phyloP scores from a whole-genome alignment of 1,140 invertebrate genomes.

The Platorchestia sp. region DNA sequence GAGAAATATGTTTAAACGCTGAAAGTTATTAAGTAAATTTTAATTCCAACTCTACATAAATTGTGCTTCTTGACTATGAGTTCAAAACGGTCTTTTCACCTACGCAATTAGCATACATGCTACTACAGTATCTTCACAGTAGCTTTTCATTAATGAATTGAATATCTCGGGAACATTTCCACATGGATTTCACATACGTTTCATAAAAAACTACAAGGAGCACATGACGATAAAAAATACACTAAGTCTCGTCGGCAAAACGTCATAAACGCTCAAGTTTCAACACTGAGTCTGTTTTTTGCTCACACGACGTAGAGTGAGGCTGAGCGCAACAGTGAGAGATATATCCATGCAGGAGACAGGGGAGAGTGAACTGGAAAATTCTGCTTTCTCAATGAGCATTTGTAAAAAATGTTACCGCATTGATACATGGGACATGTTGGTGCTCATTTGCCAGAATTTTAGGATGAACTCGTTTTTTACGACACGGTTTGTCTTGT shows the following conservation, averaged over 20 bases:
- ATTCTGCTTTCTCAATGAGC: neutral
- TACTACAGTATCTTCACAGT: neutral
- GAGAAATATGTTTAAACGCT: neutral
- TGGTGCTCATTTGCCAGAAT: too few relatives aligned
- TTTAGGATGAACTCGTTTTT: too few relatives aligned
- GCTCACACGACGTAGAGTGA: too few relatives aligned
- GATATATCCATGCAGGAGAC: too few relatives aligned
- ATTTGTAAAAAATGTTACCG: neutral
- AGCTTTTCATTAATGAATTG: neutral
- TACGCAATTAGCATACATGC: too few relatives aligned
- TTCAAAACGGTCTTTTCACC: neutral
- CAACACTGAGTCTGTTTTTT: neutral
- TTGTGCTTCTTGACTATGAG: neutral
- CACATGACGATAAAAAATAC: too few relatives aligned
- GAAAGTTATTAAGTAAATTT: neutral
- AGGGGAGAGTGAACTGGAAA: neutral
- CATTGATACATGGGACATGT: too few relatives aligned
- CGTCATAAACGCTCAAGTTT: too few relatives aligned
- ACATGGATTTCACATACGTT: neutral
- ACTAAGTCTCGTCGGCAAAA: too few relatives aligned
- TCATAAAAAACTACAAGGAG: neutral
- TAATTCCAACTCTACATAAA: neutral
- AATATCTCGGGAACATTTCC: neutral
- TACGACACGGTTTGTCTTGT: too few relatives aligned
- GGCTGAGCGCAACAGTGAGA: too few relatives aligned